Base-by-base conservation (phyloP, 53 echinoderm and acorn worm genomes). In the Holothuria leucospilota region DNA sequence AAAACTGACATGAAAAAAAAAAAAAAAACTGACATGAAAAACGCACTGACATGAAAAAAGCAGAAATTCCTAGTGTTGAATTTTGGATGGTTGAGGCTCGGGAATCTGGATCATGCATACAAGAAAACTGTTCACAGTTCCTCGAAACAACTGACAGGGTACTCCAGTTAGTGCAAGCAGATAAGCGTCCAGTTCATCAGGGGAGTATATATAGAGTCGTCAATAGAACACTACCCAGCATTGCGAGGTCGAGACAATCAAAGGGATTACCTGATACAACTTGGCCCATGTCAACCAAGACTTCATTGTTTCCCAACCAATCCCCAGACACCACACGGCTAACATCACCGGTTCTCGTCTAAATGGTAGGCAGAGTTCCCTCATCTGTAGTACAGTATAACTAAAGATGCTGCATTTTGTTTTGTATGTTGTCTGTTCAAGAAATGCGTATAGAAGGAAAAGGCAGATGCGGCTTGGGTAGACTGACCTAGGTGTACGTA, bases 391-490 rank as follows among this genome's bases (percentile, higher is more conserved):
- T 34, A 34, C 34, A 34, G 34, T 34, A 34, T 34, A 34, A 34
- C 34, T 34, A 34, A 34, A 34, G 34, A 34, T 34, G 34, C 34
- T 34, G 34, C 34, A 34, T 34, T 34, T 34, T 34, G 34, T 34
- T 34, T 34, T 34, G 34, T 34, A 34, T 34, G 3, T 34, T 23
- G 69, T 69, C 29, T 69, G 69, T 26, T 69, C 23, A 69, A 69
- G 8, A 69, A 69, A 28, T 23, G 69, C 69, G 6, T 6, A 4
- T 69, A 2, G n/a, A 69, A 69, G 69, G 69, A 69, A 69, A 69
- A 69, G 69, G 69, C 69, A n/a, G 69, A 69, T n/a, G 15, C 69
- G 69, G 69, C 69, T 69, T 69, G 69, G 69, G 29, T 69, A 24
- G 69, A n/a, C n/a, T n/a, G n/a, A 69, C 69, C 69, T 69, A 7